A percentile compares a stretch with the other conserved stretches of the same genome.
Conservation (phyloP, 2,888 invertebrate species). For the Leucophenga montana region DNA sequence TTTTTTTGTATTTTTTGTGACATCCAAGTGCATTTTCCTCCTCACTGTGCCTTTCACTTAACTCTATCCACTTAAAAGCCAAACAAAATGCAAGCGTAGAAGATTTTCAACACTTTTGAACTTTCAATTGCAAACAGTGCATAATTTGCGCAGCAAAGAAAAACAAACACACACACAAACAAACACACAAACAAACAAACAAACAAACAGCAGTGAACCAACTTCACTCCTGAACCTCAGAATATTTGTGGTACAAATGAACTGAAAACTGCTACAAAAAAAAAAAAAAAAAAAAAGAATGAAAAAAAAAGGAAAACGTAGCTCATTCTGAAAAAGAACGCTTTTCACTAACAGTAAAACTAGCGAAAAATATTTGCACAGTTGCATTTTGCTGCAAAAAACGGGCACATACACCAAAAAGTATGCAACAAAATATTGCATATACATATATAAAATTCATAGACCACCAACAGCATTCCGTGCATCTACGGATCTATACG, state of each 20-base stretch:
- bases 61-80: neutral
- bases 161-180: conserved; percentile 7
- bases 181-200: too few relatives aligned
- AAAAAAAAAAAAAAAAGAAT: neutral
- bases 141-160: conserved; percentile 21
- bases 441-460: conserved; percentile 1
- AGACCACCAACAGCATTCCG: neutral
- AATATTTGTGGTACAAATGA: conserved; percentile 18
- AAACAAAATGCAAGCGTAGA: neutral
- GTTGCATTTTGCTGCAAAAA: conserved; percentile 11
- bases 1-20: neutral
- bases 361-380: conserved; percentile 15
- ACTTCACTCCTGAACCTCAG: too few relatives aligned
- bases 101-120: conserved; percentile 25
- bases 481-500: neutral
- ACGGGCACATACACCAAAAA: neutral
- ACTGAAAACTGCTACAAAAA: conserved; percentile 8
- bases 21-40: too few relatives aligned
- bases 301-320: neutral
- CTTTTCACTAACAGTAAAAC: conserved; percentile 15
- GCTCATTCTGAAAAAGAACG: neutral
- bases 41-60: neutral
- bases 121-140: conserved; percentile 24
- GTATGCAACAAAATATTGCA: neutral
- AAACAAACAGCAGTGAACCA: neutral